Percentiles rank a stretch among this genome's conserved stretches.
These are phyloP conservation scores for Ptilorrhoa leucosticta DNA, from an alignment of 2,113 vertebrate genomes.

Conservation along the genomic window DNA sequence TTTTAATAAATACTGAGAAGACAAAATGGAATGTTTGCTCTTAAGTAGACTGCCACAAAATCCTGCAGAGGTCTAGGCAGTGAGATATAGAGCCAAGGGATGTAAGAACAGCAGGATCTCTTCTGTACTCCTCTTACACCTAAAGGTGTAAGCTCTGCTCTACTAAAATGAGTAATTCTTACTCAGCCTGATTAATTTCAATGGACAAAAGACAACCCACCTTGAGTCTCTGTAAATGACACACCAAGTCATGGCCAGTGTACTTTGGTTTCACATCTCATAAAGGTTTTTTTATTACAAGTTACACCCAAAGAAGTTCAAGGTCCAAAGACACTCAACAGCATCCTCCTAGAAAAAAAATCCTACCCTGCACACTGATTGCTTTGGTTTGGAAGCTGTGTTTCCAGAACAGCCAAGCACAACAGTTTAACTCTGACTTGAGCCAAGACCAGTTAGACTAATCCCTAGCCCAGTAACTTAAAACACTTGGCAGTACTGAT, in stretches of 20 bases:
- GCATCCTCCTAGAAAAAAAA: neutral
- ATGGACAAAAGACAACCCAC: neutral
- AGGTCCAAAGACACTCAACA: neutral
- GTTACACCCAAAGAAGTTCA: slow-evolving; percentile 24
- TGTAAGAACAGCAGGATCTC: neutral
- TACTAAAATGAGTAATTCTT: neutral
- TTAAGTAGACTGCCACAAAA: neutral
- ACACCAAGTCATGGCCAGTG: neutral
- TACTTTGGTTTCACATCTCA: neutral
- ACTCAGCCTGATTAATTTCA: neutral
- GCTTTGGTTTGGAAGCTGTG: neutral
- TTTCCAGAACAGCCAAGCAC: neutral
- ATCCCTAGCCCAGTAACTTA: neutral
- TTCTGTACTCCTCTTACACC: neutral
- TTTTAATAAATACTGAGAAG: neutral
- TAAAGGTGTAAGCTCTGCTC: neutral
- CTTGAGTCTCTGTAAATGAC: neutral
- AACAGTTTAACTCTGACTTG: neutral
- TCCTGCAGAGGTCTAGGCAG: neutral
- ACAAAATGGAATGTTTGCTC: neutral
- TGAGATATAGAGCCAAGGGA: neutral
- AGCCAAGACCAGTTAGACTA: neutral
- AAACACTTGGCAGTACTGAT: neutral
- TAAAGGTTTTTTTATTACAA: neutral
- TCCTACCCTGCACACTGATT: neutral